These are phyloP conservation scores for western clawed frog (Xenopus tropicalis) DNA, from an alignment of 2,113 vertebrate genomes.

Conservation along the genomic window UCB_Xtro_10.0 CM004444.2:24078001-24078500, in stretches of 20 bases:
- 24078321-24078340: background rate
- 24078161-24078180: background rate
- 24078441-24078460: background rate
- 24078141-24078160: background rate
- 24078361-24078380: conserved; percentile 1
- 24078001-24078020: background rate
- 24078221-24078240: conserved; percentile 6
- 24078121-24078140: background rate
- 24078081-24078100: background rate
- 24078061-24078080: background rate
- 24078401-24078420: conserved; percentile 1
- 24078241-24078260: conserved; percentile 2
- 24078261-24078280: background rate
- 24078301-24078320: background rate
- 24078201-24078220: background rate
- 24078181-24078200: background rate
- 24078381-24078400: conserved; percentile 8
- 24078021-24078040: background rate
- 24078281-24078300: background rate
- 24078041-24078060: background rate
- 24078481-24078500: too few species aligned
- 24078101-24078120: background rate
- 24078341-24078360: background rate
- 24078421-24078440: conserved; percentile 21
- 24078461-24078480: too few species aligned